These are phyloP conservation scores for Guaruba guarouba DNA, from an alignment of 2,113 vertebrate genomes.

Conservation along the genomic window DNA sequence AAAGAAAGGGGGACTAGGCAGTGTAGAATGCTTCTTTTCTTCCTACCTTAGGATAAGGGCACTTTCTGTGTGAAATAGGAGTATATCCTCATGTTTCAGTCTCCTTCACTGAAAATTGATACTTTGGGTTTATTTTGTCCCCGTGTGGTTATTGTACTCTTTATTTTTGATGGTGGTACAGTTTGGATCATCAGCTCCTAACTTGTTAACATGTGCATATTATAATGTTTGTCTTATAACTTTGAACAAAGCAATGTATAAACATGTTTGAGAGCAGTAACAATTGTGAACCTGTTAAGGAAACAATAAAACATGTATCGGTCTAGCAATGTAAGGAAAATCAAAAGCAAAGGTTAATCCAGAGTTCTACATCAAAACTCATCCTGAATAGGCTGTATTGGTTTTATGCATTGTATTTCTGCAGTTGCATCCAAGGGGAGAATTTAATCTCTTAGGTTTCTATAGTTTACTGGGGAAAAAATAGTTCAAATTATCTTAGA, in stretches of 20 bases:
- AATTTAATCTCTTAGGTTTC: neutral
- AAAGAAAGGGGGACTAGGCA: neutral
- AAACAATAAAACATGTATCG: neutral
- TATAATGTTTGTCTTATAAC: neutral
- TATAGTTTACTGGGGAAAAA: neutral
- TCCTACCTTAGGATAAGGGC: neutral
- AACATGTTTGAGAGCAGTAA: neutral
- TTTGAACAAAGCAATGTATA: neutral
- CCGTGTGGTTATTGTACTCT: neutral
- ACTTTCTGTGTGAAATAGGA: neutral
- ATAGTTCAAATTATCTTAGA: constrained; percentile 4
- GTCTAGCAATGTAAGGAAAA: neutral
- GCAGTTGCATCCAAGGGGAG: neutral
- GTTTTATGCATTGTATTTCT: neutral
- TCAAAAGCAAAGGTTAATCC: neutral
- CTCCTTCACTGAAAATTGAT: neutral
- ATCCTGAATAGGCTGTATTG: neutral
- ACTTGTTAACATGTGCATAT: neutral
- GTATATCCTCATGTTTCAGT: neutral
- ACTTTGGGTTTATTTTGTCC: neutral
- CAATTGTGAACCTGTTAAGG: neutral
- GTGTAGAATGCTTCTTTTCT: neutral
- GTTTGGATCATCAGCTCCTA: neutral
- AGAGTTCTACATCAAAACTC: neutral
- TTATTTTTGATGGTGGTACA: neutral